Percentiles rank a stretch among this genome's conserved stretches.
Evolutionary conservation across 2,797 vertebrate species (phyloP).

Genomic region (Pipistrellus kuhlii): DNA sequence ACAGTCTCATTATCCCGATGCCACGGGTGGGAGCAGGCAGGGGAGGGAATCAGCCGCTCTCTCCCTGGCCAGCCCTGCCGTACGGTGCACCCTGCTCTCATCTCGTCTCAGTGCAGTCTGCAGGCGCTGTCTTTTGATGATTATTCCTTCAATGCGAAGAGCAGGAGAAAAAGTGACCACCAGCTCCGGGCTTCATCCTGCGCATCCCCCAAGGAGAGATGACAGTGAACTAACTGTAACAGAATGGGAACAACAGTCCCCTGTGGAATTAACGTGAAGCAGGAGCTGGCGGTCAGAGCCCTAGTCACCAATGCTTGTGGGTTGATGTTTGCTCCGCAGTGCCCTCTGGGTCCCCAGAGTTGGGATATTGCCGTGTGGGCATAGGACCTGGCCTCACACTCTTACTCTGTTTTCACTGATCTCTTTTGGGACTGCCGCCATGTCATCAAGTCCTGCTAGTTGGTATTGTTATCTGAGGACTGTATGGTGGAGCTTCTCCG

Average conservation of each 20-base stretch:
- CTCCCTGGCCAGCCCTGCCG: constrained; percentile 49
- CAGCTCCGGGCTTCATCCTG: neutral
- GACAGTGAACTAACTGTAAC: neutral
- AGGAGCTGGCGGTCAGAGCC: neutral
- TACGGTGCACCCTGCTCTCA: constrained; percentile 49
- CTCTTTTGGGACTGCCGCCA: neutral
- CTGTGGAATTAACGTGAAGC: neutral
- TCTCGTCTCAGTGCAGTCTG: neutral
- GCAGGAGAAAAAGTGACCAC: neutral
- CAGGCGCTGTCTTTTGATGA: neutral
- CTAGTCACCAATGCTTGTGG: fast-evolving
- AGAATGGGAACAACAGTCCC: fast-evolving
- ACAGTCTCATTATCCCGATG: constrained; percentile 58
- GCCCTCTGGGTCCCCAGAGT: no score
- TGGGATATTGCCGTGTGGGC: fast-evolving
- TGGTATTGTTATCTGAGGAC: neutral
- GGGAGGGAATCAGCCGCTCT: constrained; percentile 61
- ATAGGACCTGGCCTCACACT: neutral
- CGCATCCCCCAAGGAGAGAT: neutral
- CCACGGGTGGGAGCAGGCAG: constrained; percentile 25
- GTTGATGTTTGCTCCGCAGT: fast-evolving
- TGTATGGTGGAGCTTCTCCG: neutral
- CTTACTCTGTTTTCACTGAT: neutral
- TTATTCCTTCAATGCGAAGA: neutral
- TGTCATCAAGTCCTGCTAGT: neutral